Evolutionary conservation across 2,113 vertebrate genomes (phyloP), one percentile per base, ranked within the genome.

Genomic region (Neotoma lepida): DNA sequence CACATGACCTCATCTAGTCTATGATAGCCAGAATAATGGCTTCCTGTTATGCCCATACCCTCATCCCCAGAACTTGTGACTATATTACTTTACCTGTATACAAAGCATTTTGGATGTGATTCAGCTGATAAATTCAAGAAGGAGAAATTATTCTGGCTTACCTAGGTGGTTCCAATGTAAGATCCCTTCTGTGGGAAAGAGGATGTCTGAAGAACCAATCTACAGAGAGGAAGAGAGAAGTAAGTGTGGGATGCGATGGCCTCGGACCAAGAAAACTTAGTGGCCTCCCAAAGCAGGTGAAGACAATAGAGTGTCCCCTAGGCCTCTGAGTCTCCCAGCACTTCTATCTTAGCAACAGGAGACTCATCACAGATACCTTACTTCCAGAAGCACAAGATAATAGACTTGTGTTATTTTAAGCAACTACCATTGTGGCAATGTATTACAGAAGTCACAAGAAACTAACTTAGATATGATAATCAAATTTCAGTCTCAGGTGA

Each of bases 111-210:
- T 80, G 15, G 46, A 56, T 64, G 6, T 85, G 15, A 68, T 86
- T 89, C 63, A 92, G 33, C 64, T 86, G 70, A 90, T 30, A 6
- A 71, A 77, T 46, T 91, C 88, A 64, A 80, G 14, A 88, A 61
- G 56, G 24, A 84, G 14, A 30, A 61, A 61, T 61, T 84, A 30
- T 61, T 61, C 14, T 30, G 14, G 12, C 24, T 61, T 41, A 17
- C 10, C 56, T 8, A 78, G 4, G 5, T 54, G 39, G 15, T 46
- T 63, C 17, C 44, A 66, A 12, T 58, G 33, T 61, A 77, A 91
- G 17, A 18, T n/a, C 58, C 13, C 6, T 92, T 86, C 12, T n/a
- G 20, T 17, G 74, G 26, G 24, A 85, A 86, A 82, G 10, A 64
- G 39, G 4, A 3, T 86, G 44, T 81, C 20, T 71, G 15, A 24